These are phyloP conservation scores for Microctonus hyperodae DNA, from an alignment of 2,888 invertebrate species.

Conservation along the genomic window DNA sequence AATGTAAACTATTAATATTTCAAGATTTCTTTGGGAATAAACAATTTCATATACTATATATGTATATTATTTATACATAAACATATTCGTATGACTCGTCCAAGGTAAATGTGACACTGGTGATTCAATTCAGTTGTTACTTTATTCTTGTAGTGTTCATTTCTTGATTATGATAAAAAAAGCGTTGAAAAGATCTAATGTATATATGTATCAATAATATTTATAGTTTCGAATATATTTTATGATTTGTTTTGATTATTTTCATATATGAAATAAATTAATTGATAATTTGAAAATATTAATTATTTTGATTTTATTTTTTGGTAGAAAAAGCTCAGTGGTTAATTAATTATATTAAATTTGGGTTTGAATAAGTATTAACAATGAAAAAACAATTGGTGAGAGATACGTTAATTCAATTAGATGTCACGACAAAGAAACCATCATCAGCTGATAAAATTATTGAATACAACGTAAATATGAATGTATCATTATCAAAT, in stretches of 20 bases:
- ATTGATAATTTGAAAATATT: neutral
- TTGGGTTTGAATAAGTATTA: neutral
- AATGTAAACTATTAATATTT: neutral
- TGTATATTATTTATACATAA: neutral
- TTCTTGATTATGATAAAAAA: neutral
- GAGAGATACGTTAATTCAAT: slow-evolving; percentile 43
- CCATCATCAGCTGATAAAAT: slow-evolving; percentile 41
- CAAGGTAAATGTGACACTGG: neutral
- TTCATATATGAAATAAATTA: no score
- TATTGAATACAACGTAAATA: slow-evolving; percentile 56
- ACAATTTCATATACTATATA: neutral
- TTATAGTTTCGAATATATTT: no score
- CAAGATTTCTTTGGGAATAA: neutral
- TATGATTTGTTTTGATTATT: no score
- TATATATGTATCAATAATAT: neutral
- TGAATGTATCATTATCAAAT: slow-evolving; percentile 51
- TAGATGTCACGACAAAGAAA: slow-evolving; percentile 38
- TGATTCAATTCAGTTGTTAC: slow-evolving; percentile 14
- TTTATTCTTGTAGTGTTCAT: neutral
- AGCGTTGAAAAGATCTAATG: neutral
- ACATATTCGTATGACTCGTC: neutral
- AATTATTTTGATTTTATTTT: neutral
- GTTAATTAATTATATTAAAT: neutral
- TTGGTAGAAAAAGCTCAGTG: neutral
- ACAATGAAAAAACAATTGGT: slow-evolving; percentile 27